These are phyloP conservation scores for Luffia ferchaultella DNA, from an alignment of 2,888 invertebrate genomes.

Conservation along the genomic window DNA sequence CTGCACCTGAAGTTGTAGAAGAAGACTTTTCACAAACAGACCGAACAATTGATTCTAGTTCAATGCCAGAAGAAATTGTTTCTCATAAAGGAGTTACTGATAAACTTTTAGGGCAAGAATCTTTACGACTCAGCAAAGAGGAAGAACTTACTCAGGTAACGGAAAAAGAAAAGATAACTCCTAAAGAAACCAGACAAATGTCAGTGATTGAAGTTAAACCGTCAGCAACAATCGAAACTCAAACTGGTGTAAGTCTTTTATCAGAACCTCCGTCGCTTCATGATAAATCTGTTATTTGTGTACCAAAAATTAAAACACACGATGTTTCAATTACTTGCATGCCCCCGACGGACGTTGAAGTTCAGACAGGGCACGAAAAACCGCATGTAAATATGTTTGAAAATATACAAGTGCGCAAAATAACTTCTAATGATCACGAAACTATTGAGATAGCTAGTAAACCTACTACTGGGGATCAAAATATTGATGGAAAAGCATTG, in stretches of 20 bases:
- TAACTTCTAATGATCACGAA: slow-evolving; percentile 69
- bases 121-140: slow-evolving; percentile 26
- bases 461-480: slow-evolving; percentile 55
- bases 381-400: slow-evolving; percentile 61
- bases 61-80: slow-evolving; percentile 76
- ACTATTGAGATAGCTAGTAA: slow-evolving; percentile 77
- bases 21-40: slow-evolving; percentile 63
- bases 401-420: slow-evolving; percentile 73
- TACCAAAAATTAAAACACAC: slow-evolving; percentile 42
- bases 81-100: slow-evolving; percentile 17
- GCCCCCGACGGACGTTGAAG: slow-evolving; percentile 65
- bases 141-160: not conserved
- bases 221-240: slow-evolving; percentile 65
- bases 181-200: slow-evolving; percentile 1
- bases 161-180: not conserved
- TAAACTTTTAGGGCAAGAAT: too few relatives aligned
- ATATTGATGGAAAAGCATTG: slow-evolving; percentile 67
- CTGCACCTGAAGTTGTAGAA: slow-evolving; percentile 41
- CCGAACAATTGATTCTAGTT: slow-evolving; percentile 72
- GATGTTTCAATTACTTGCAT: slow-evolving; percentile 62
- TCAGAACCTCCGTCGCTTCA: slow-evolving; percentile 44
- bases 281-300: slow-evolving; percentile 50
- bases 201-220: slow-evolving; percentile 22
- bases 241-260: slow-evolving; percentile 70
- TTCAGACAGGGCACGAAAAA: slow-evolving; percentile 66